Conservation (phyloP, 2,888 invertebrate species). For the Lagria hirta region DNA sequence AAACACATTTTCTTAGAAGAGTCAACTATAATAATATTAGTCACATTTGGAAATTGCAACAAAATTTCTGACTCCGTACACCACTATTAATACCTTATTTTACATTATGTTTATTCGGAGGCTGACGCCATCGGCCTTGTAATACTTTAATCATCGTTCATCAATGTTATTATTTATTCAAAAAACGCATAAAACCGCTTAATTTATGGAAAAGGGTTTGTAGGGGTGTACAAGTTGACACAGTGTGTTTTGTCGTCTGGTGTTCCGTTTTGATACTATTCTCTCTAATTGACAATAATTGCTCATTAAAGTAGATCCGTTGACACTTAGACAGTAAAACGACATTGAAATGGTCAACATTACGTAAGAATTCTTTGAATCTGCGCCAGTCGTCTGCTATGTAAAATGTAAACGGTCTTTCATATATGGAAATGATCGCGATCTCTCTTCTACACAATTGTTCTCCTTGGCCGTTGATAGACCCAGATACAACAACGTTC, state of each 20-base stretch:
- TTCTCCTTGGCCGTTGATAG: conserved; percentile 30
- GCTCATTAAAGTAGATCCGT: not conserved
- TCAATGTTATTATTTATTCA: too few species aligned
- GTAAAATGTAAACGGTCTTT: conserved; percentile 23
- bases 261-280: too few species aligned
- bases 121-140: conserved; percentile 36
- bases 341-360: conserved; percentile 18
- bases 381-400: conserved; percentile 23
- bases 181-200: too few species aligned
- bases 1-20: too few species aligned
- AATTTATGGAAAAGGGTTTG: too few species aligned
- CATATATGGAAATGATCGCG: conserved; percentile 30
- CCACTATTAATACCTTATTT: conserved; percentile 18
- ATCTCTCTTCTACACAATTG: conserved; percentile 25
- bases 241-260: too few species aligned
- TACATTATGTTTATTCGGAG: conserved; percentile 14
- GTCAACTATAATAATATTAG: too few species aligned
- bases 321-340: conserved; percentile 6
- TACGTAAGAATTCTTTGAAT: conserved; percentile 30
- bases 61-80: conserved; percentile 10
- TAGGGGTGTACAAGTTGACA: too few species aligned
- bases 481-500: conserved; percentile 30
- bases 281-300: conserved; percentile 3
- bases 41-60: conserved; percentile 16
- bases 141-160: conserved; percentile 28